Conservation (phyloP, 2,888 invertebrate species). For the Trichopoda pennipes region DNA sequence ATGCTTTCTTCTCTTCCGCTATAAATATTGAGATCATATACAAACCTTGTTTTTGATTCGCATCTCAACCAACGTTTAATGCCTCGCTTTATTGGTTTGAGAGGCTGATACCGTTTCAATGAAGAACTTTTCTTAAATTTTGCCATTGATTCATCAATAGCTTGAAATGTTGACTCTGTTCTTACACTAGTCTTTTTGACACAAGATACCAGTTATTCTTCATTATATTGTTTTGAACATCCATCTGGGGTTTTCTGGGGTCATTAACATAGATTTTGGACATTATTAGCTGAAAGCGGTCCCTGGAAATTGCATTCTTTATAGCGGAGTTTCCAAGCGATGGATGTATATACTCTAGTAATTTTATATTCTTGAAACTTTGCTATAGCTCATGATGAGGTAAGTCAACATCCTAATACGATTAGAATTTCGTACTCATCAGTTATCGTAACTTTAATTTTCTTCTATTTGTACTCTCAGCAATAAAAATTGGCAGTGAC, state of each 20-base stretch:
- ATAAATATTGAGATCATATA: no score
- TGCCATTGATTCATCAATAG: no score
- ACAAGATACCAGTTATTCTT: background rate
- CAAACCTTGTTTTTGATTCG: background rate
- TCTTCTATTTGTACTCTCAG: constrained; percentile 4
- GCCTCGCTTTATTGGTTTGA: constrained; percentile 11
- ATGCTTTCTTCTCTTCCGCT: background rate
- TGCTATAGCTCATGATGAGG: no score
- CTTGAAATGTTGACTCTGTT: no score
- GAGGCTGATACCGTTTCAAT: constrained; percentile 6
- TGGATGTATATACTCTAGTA: background rate
- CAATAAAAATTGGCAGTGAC: constrained; percentile 14
- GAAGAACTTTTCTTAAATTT: constrained; percentile 1
- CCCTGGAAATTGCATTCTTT: no score
- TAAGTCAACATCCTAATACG: no score
- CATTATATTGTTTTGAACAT: background rate
- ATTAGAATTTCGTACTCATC: no score
- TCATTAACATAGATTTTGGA: constrained; percentile 20
- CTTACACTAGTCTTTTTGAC: no score
- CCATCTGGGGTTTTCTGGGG: background rate
- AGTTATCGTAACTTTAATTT: constrained; percentile 4
- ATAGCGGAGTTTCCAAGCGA: constrained; percentile 12
- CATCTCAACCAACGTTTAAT: background rate
- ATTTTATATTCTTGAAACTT: constrained; percentile 10
- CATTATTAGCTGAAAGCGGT: no score